Conservation (phyloP, 2,888 invertebrate species). For the Timandra comae region DNA sequence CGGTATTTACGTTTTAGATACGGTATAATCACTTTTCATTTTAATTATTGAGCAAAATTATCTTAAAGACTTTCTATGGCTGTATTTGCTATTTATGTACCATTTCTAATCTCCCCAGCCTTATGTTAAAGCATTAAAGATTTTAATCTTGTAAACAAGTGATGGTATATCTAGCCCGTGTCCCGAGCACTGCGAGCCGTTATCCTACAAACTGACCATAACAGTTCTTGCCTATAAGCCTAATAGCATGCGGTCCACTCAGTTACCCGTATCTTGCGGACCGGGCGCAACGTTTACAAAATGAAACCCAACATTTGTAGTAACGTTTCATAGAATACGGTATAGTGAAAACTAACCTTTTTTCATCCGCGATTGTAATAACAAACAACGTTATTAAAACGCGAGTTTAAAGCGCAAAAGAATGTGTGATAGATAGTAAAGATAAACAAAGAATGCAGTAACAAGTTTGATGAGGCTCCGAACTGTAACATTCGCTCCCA, state of each 20-base stretch:
- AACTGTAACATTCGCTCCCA: conserved; percentile 54
- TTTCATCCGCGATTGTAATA: not conserved
- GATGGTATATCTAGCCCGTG: conserved; percentile 16
- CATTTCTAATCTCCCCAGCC: too few relatives aligned
- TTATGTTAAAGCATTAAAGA: too few relatives aligned
- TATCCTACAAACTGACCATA: conserved; percentile 38
- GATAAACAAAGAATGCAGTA: conserved; percentile 16
- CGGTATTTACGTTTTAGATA: too few relatives aligned
- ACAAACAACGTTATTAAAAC: not conserved
- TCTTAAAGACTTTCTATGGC: too few relatives aligned
- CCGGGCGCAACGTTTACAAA: conserved; percentile 23
- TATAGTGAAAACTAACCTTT: too few relatives aligned
- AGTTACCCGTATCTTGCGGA: conserved; percentile 26
- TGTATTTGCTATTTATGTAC: too few relatives aligned
- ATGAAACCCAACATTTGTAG: conserved; percentile 12
- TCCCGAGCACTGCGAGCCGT: conserved; percentile 28
- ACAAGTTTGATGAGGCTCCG: conserved; percentile 35
- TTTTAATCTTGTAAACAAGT: too few relatives aligned
- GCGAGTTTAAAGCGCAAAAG: conserved; percentile 14
- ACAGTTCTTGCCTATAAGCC: conserved; percentile 36
- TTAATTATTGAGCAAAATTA: too few relatives aligned
- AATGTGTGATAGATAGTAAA: conserved; percentile 9
- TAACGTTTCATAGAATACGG: too few relatives aligned
- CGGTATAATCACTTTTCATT: too few relatives aligned
- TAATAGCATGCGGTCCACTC: conserved; percentile 28